These are phyloP conservation scores for Hippocampus guttulatus DNA, from an alignment of 2,113 vertebrate genomes.

Conservation along the genomic window DNA sequence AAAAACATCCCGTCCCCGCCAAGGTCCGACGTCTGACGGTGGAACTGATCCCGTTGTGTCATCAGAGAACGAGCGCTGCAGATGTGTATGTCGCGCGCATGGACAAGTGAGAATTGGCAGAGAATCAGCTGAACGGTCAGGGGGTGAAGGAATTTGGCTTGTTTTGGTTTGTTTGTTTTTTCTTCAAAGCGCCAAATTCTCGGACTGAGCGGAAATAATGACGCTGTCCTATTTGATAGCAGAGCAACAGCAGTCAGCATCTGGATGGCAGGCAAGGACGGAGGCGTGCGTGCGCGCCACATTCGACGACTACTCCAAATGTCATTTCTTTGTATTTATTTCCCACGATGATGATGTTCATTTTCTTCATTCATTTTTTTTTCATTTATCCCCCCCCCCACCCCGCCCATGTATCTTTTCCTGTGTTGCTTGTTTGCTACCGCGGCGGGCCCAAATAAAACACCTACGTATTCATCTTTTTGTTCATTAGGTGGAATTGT, in stretches of 20 bases:
- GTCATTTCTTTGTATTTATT: not conserved
- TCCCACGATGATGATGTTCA: not conserved
- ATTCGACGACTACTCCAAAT: not conserved
- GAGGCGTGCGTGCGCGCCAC: not conserved
- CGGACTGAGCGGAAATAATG: slow-evolving; percentile 25
- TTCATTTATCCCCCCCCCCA: not conserved
- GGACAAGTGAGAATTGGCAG: slow-evolving; percentile 39
- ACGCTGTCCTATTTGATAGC: slow-evolving; percentile 38
- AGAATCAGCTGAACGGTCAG: slow-evolving; percentile 23
- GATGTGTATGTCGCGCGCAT: not conserved
- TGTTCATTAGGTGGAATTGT: not conserved
- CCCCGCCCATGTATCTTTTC: not conserved
- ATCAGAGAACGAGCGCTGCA: not conserved
- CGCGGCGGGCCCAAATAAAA: not conserved
- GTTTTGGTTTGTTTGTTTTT: slow-evolving; percentile 10
- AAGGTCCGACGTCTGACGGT: not conserved
- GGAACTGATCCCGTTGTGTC: not conserved
- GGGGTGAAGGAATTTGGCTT: slow-evolving; percentile 1
- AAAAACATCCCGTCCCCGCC: not conserved
- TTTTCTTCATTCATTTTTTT: not conserved
- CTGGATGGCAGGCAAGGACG: slow-evolving; percentile 27
- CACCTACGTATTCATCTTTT: not conserved
- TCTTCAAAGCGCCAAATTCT: slow-evolving; percentile 27
- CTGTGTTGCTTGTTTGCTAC: not conserved
- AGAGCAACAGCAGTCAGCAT: slow-evolving; percentile 36